These are phyloP conservation scores for Scaptomyza tumidula DNA, from an alignment of 2,888 invertebrate species.

Conservation along the genomic window DNA sequence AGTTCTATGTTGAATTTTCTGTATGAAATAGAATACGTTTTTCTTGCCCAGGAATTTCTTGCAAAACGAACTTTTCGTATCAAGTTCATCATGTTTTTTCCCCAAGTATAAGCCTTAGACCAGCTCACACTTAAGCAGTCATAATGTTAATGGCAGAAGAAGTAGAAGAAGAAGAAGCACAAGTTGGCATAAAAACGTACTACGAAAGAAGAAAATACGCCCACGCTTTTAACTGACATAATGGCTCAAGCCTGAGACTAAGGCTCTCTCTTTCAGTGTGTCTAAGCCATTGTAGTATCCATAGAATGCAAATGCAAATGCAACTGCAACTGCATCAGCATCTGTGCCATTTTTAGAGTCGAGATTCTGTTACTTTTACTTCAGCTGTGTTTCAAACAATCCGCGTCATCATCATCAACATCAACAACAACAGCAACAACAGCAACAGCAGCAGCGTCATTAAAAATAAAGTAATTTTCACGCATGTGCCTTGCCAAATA, in stretches of 20 bases:
- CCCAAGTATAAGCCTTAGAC: background rate
- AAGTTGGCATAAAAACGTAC: background rate
- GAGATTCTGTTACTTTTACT: conserved; percentile 14
- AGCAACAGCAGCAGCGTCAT: conserved; percentile 58
- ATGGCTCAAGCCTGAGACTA: conserved; percentile 47
- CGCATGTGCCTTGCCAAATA: conserved; percentile 73
- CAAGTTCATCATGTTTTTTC: background rate
- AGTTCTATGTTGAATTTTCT: no score
- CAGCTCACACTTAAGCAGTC: conserved; percentile 67
- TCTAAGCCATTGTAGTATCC: conserved; percentile 63
- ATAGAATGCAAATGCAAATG: conserved; percentile 62
- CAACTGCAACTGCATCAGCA: conserved; percentile 27
- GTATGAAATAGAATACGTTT: background rate
- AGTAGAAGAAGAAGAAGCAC: conserved; percentile 52
- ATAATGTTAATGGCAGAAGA: conserved; percentile 77
- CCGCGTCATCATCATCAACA: conserved; percentile 8
- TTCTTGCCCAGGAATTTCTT: background rate
- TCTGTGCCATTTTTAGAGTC: conserved; percentile 59
- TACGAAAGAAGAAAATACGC: conserved; percentile 18
- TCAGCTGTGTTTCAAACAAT: conserved; percentile 23
- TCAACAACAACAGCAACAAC: conserved; percentile 23
- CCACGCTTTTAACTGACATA: conserved; percentile 53
- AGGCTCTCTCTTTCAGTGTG: background rate
- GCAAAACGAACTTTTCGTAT: no score
- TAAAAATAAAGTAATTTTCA: conserved; percentile 80